Percentiles rank a stretch among this genome's conserved stretches.
phyloP scores from a whole-genome alignment of 2,797 vertebrate genomes.

The Distichodus sexfasciatus region DNA sequence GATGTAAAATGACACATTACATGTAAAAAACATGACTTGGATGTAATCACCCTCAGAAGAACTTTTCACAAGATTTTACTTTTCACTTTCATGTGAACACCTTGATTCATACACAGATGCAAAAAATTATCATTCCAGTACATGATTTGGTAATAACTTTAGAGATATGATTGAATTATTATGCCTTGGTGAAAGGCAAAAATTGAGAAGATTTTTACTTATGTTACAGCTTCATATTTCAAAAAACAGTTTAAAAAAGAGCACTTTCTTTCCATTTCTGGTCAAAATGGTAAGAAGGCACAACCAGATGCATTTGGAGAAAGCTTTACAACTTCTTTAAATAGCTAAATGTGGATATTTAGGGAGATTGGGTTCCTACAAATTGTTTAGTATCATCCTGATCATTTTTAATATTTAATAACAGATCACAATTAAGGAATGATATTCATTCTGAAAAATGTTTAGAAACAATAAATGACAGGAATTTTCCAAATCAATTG shows the following conservation, averaged over 20 bases:
- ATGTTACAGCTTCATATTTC: conserved; percentile 10
- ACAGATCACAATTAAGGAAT: too few relatives aligned
- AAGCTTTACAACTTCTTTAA: neutral
- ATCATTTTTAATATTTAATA: too few relatives aligned
- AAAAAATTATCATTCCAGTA: neutral
- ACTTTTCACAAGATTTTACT: neutral
- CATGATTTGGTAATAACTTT: too few relatives aligned
- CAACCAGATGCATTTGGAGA: too few relatives aligned
- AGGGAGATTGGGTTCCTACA: neutral
- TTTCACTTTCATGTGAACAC: neutral
- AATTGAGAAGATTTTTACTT: conserved; percentile 3
- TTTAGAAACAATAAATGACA: too few relatives aligned
- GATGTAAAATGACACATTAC: neutral
- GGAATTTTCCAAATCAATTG: too few relatives aligned
- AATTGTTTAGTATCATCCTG: too few relatives aligned
- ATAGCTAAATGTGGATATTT: conserved; percentile 7
- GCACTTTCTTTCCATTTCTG: too few relatives aligned
- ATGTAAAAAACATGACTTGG: neutral
- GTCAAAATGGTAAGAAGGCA: too few relatives aligned
- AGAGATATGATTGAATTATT: too few relatives aligned
- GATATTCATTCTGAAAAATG: too few relatives aligned
- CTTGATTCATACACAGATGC: conserved; percentile 1
- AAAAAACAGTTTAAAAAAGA: too few relatives aligned
- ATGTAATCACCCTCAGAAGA: neutral
- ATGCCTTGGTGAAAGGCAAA: conserved; percentile 45